These are phyloP conservation scores for Poeciliopsis turneri DNA, from an alignment of 2,797 vertebrate species.

Conservation along the genomic window DNA sequence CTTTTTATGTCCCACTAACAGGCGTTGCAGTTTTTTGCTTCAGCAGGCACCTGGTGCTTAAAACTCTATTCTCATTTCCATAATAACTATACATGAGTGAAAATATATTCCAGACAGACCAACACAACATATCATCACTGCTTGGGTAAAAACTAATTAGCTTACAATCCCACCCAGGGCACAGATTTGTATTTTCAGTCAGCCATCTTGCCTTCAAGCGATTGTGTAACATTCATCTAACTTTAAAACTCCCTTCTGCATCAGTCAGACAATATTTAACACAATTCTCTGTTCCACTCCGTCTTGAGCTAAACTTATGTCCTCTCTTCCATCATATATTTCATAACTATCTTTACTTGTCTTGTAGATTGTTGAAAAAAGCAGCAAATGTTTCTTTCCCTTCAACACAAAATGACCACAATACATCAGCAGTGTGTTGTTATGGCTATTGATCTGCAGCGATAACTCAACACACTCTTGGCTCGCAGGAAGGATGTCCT, in stretches of 20 bases:
- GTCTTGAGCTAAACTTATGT: background rate
- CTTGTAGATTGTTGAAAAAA: constrained; percentile 29
- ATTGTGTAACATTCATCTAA: constrained; percentile 27
- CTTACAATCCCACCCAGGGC: constrained; percentile 39
- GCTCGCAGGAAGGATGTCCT: constrained; percentile 26
- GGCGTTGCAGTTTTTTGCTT: background rate
- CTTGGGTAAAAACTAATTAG: constrained; percentile 45
- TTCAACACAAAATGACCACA: constrained; percentile 25
- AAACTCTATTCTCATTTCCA: background rate
- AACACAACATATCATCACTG: constrained; percentile 44
- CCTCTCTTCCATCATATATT: constrained; percentile 21
- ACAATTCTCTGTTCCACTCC: constrained; percentile 23
- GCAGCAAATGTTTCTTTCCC: constrained; percentile 17
- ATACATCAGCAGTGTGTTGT: constrained; percentile 46
- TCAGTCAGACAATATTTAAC: constrained; percentile 26
- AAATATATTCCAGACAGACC: constrained; percentile 6
- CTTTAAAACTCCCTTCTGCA: constrained; percentile 28
- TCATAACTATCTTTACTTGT: constrained; percentile 27
- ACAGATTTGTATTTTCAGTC: constrained; percentile 46
- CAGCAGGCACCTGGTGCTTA: background rate
- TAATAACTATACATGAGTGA: background rate
- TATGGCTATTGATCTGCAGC: constrained; percentile 57
- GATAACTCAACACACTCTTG: constrained; percentile 57
- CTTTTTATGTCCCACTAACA: background rate
- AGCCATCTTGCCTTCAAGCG: constrained; percentile 19